Evolutionary conservation across 1,140 invertebrate species (phyloP), one percentile per base, ranked within the genome.

Genomic region (Drosophila fuyamai): DNA sequence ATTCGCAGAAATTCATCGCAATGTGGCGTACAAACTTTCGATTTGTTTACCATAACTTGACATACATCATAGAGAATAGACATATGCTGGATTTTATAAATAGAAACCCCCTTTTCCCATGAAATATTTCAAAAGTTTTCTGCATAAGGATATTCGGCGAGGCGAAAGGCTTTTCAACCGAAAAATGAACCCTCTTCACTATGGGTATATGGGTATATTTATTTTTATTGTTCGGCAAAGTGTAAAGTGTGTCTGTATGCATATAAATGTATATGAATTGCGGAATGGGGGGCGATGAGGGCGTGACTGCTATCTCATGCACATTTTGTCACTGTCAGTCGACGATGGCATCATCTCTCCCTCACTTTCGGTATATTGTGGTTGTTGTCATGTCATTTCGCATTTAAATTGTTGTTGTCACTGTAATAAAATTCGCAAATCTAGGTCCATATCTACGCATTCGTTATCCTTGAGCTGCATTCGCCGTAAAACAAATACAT

Each of bases 361-460:
- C 36, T 46, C 71, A 4, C 47, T 44, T 41, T 32, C 18, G 47
- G 7, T 6, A 8, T 35, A 5, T 27, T 18, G 46, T 60, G 29
- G 35, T 44, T 56, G 56, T 81, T 72, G 57, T 58, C 74, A 66
- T 85, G 81, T 78, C 74, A 68, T 77, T 85, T 85, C 53, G 68
- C 67, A 77, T 83, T 88, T 67, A 83, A 88, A 89, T 84, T 78
- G 80, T 68, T 84, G 79, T 76, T 86, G 76, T 80, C 84, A 55
- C 60, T 73, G 80, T 65, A 80, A 89, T 88, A 88, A 91, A 91
- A 90, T 90, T 70, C 73, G 46, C 61, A 78, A 79, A 91, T 91
- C 88, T 91, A 91, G 88, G 88, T 91, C 88, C 88, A 91, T 88
- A 88, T 91, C 88, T 91, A 91, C 88, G 88, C 88, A 91, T 76